A percentile compares a stretch with the other conserved stretches of the same genome.
phyloP scores from a whole-genome alignment of 2,113 vertebrate genomes.

The Triplophysa tibetana region DNA sequence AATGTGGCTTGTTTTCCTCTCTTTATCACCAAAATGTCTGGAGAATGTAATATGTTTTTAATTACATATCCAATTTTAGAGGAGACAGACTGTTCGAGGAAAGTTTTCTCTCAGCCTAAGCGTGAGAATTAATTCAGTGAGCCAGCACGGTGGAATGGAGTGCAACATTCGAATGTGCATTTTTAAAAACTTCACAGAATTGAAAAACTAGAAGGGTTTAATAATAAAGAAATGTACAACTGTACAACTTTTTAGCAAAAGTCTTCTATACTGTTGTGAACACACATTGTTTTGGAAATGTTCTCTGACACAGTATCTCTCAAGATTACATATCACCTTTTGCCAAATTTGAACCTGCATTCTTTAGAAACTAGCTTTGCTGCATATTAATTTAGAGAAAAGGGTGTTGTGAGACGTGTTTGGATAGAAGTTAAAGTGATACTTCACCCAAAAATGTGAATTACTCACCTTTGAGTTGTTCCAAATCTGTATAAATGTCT shows the following conservation, averaged over 20 bases:
- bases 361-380: not conserved
- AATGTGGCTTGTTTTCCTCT: not conserved
- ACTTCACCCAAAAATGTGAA: too few species aligned
- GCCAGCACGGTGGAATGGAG: slow-evolving; percentile 17
- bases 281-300: too few species aligned
- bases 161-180: not conserved
- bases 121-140: slow-evolving; percentile 19
- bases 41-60: not conserved
- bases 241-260: slow-evolving; percentile 8
- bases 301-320: too few species aligned
- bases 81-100: slow-evolving; percentile 13
- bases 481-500: too few species aligned
- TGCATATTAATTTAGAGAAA: not conserved
- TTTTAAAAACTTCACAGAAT: not conserved
- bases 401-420: not conserved
- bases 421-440: not conserved
- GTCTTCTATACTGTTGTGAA: not conserved
- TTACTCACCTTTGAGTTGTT: too few species aligned
- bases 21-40: not conserved
- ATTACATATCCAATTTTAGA: slow-evolving; percentile 20
- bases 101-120: not conserved
- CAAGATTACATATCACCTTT: too few species aligned
- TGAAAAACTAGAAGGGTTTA: not conserved
- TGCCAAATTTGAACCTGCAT: slow-evolving; percentile 4
- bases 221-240: not conserved